These are phyloP conservation scores for Gryllus bimaculatus DNA, from an alignment of 1,140 invertebrate species.

Conservation along the genomic window DNA sequence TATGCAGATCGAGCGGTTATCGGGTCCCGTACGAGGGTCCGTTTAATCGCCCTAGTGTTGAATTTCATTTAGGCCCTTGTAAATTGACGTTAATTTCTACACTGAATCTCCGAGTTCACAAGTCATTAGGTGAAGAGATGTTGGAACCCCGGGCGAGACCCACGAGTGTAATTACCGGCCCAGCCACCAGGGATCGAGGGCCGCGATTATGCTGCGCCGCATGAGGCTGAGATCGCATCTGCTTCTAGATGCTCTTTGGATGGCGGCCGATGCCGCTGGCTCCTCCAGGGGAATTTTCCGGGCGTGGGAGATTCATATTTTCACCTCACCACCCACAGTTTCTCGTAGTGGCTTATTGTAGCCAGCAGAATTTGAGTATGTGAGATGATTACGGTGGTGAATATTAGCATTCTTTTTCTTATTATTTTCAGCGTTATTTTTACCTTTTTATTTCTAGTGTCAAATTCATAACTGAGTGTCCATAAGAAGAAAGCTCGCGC, in stretches of 20 bases:
- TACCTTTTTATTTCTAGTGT: too few relatives aligned
- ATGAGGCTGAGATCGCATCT: not conserved
- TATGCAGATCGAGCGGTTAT: not conserved
- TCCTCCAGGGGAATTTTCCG: too few relatives aligned
- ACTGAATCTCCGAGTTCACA: not conserved
- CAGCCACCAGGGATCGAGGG: not conserved
- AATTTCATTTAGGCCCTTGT: not conserved
- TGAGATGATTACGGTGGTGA: too few relatives aligned
- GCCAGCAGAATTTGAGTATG: too few relatives aligned
- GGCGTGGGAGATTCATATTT: too few relatives aligned
- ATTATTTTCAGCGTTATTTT: too few relatives aligned
- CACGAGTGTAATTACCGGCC: not conserved
- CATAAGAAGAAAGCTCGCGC: too few relatives aligned
- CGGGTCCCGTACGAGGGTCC: not conserved
- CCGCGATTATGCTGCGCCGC: not conserved
- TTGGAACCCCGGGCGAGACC: not conserved
- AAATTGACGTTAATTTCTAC: constrained; percentile 1
- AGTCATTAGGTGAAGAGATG: not conserved
- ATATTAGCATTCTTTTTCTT: too few relatives aligned
- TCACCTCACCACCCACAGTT: too few relatives aligned
- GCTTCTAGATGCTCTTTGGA: not conserved
- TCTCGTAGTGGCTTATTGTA: too few relatives aligned
- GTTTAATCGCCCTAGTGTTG: not conserved
- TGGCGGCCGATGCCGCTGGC: too few relatives aligned
- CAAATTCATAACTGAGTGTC: too few relatives aligned